Evolutionary conservation across 64 coral and sea anemone species (phyloP), one percentile per base, ranked within the genome.

Genomic region (Montipora cactus): DNA sequence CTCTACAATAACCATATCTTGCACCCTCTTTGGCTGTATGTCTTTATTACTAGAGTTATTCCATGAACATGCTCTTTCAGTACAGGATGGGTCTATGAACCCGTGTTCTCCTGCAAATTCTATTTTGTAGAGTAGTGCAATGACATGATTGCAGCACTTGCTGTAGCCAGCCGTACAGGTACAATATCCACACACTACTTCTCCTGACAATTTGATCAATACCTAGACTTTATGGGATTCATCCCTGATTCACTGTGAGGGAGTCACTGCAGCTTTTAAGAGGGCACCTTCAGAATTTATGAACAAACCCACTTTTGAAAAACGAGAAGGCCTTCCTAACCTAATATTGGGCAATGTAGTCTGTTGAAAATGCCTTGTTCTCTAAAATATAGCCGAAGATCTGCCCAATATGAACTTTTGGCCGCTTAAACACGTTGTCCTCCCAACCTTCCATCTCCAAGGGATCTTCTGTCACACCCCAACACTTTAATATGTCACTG

Each of bases 81-180:
- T 86, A 18, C 90, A 92, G 15, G 90, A 5, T 67, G 73, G 90
- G 37, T 92, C 58, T 50, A 57, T 92, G 6, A 86, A 78, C 19
- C 72, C 52, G 0, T 92, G 45, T 37, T 59, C 4, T 20, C 69
- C 55, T 8, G 91, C 91, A 93, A 79, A 87, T 74, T 93, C 59
- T 18, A 87, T n/a, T 72, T 93, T 87, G 12, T 93, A 93, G 3
- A 79, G 16, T 46, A 53, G 5, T 53, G 91, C 91, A 58, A 93
- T 87, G 8, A 87, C 45, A 52, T 87, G 82, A 76, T 93, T 93
- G 74, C 91, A 87, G 47, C 91, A 93, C 15, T 79, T 93, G 53
- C 81, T 87, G 2, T 68, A 79, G 28, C 91, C 91, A 70, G 81
- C 91, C 20, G 91, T 93, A 19, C 82, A 87, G 59, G 46, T 79